A percentile compares a stretch with the other conserved stretches of the same genome.
Evolutionary conservation across 2,797 vertebrate genomes (phyloP).

Genomic region (Lophius americanus): DNA sequence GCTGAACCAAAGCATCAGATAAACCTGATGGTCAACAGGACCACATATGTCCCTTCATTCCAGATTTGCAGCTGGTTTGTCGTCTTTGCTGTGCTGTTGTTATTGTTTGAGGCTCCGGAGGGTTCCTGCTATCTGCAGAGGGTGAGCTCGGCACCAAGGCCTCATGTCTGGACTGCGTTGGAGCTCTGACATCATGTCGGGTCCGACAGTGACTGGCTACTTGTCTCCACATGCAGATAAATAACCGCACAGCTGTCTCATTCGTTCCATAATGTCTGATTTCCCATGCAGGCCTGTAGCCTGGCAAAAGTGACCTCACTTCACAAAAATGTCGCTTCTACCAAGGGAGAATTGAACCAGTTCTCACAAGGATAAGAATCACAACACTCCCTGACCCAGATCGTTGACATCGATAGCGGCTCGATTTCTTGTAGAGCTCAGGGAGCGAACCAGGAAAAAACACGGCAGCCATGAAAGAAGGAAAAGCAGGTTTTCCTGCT

Average conservation of each 20-base stretch:
- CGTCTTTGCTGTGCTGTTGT: constrained; percentile 4
- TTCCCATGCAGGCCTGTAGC: not conserved
- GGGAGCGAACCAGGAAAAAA: not conserved
- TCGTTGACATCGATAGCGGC: constrained; percentile 26
- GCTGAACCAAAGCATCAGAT: constrained; percentile 9
- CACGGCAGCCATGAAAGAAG: not conserved
- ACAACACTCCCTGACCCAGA: constrained; percentile 47
- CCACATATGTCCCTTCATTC: constrained; percentile 11
- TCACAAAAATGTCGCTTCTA: constrained; percentile 40
- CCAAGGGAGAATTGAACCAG: constrained; percentile 2
- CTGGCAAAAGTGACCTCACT: constrained; percentile 31
- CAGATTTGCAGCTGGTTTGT: not conserved
- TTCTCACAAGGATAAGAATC: constrained; percentile 41
- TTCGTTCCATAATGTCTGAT: constrained; percentile 25
- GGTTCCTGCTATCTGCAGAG: constrained; percentile 21
- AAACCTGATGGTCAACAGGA: constrained; percentile 4
- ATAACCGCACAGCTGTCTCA: constrained; percentile 10
- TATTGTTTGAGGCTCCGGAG: constrained; percentile 32
- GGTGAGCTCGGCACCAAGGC: constrained; percentile 10
- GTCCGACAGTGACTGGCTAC: not conserved
- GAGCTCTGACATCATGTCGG: not conserved
- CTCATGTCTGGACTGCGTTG: constrained; percentile 7
- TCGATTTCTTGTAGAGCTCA: not conserved
- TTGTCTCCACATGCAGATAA: constrained; percentile 14
- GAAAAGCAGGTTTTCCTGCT: not conserved